Percentiles rank a stretch among this genome's conserved stretches.
Conservation (phyloP, 2,797 vertebrate species). For the Hippocampus kuda region DNA sequence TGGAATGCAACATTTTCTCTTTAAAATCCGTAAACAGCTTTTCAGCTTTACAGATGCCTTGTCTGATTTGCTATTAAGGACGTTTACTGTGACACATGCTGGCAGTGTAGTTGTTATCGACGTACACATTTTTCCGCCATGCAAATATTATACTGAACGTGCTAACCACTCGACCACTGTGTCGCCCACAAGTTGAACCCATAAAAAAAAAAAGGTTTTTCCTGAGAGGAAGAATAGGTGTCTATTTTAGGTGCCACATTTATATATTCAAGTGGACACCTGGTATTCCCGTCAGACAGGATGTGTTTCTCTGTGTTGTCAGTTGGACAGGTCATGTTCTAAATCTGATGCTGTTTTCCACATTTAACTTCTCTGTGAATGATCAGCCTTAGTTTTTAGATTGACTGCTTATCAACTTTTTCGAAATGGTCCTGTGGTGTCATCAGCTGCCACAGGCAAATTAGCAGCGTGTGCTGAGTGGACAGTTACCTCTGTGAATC, state of each 20-base stretch:
- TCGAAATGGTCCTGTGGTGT: neutral
- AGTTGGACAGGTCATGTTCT: neutral
- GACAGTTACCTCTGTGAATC: constrained; percentile 10
- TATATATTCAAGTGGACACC: neutral
- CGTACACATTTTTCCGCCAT: too few species aligned
- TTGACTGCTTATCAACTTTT: neutral
- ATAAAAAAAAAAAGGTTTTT: neutral
- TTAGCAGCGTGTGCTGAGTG: constrained; percentile 9
- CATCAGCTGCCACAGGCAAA: neutral
- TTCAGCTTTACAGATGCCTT: neutral
- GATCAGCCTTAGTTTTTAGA: neutral
- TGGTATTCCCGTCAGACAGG: neutral
- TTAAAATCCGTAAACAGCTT: neutral
- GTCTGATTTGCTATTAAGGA: neutral
- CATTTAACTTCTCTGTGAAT: neutral
- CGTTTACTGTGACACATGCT: neutral
- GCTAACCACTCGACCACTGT: too few species aligned
- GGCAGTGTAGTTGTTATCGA: too few species aligned
- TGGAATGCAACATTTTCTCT: neutral
- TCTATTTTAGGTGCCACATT: neutral
- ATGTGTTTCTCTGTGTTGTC: neutral
- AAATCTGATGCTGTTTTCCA: neutral
- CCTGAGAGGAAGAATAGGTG: neutral
- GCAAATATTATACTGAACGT: too few species aligned
- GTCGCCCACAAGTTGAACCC: neutral